Evolutionary conservation across 2,888 invertebrate genomes (phyloP).

Genomic region (Clitarchus hookeri): DNA sequence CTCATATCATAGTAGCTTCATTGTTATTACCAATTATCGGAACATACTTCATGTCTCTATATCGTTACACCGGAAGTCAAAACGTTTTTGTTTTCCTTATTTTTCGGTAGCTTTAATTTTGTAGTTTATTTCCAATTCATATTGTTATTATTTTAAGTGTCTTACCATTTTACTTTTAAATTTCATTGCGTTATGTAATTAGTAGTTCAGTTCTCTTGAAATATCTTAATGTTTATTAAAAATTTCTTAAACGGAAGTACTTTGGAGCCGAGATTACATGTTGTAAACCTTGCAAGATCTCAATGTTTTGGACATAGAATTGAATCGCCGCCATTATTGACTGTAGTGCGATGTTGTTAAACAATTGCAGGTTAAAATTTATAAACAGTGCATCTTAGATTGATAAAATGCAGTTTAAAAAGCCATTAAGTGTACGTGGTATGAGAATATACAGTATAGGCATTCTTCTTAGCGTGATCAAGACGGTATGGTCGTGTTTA

Average conservation of each 20-base stretch:
- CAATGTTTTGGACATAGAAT: slow-evolving; percentile 73
- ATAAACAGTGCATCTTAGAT: slow-evolving; percentile 48
- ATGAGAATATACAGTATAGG: slow-evolving; percentile 51
- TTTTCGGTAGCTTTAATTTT: no score
- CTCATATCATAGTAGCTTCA: no score
- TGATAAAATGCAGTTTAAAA: slow-evolving; percentile 48
- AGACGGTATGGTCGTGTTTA: slow-evolving; percentile 72
- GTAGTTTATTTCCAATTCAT: no score
- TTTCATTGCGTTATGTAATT: no score
- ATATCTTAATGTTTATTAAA: no score
- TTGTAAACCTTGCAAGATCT: slow-evolving; percentile 52
- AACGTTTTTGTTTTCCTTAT: no score
- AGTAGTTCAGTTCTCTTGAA: no score
- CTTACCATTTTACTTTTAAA: no score
- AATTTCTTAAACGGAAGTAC: slow-evolving; percentile 20
- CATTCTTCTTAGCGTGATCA: slow-evolving; percentile 51
- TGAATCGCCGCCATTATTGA: slow-evolving; percentile 86
- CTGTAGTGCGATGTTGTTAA: slow-evolving; percentile 68
- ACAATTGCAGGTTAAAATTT: slow-evolving; percentile 33
- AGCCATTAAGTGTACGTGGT: slow-evolving; percentile 48
- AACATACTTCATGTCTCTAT: no score
- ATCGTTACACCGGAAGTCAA: no score
- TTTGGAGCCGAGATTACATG: slow-evolving; percentile 52
- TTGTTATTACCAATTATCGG: no score
- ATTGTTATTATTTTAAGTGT: no score